Evolutionary conservation across 37 sponge, comb jelly and placozoan species (phyloP).

Genomic region (Hormiphora californensis): DNA sequence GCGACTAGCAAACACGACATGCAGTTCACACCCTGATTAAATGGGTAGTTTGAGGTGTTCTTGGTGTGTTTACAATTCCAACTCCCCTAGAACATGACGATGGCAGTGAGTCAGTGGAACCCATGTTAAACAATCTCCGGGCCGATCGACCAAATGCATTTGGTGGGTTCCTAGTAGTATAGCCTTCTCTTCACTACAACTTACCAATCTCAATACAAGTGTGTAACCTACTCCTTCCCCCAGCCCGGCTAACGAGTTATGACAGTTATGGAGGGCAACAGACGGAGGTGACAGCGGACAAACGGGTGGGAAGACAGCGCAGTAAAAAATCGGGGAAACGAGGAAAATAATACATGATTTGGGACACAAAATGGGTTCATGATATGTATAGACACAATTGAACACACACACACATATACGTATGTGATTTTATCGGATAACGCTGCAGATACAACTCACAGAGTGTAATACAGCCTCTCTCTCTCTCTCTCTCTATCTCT

Average conservation of each 20-base stretch:
- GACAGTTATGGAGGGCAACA: constrained; percentile 53
- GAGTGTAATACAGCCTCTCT: no score
- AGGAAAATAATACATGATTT: no score
- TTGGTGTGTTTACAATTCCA: no score
- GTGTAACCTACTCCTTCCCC: no score
- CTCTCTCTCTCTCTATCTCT: no score
- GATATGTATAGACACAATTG: not conserved
- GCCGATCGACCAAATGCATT: constrained; percentile 34
- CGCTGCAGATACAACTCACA: no score
- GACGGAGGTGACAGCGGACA: not conserved
- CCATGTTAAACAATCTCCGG: constrained; percentile 28
- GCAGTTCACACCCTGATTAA: no score
- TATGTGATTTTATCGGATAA: no score
- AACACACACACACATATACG: not conserved
- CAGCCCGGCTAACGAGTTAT: constrained; percentile 22
- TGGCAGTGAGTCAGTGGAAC: constrained; percentile 34
- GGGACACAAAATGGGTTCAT: no score
- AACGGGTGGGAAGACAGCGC: not conserved
- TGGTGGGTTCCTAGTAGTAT: not conserved
- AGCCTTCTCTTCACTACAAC: not conserved
- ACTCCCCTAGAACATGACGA: constrained; percentile 9
- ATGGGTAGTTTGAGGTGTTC: no score
- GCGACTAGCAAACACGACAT: no score
- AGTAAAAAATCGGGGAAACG: constrained; percentile 47
- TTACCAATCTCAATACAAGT: no score